These are phyloP conservation scores for Plestiodon gilberti DNA, from an alignment of 2,113 vertebrate species.

Conservation along the genomic window DNA sequence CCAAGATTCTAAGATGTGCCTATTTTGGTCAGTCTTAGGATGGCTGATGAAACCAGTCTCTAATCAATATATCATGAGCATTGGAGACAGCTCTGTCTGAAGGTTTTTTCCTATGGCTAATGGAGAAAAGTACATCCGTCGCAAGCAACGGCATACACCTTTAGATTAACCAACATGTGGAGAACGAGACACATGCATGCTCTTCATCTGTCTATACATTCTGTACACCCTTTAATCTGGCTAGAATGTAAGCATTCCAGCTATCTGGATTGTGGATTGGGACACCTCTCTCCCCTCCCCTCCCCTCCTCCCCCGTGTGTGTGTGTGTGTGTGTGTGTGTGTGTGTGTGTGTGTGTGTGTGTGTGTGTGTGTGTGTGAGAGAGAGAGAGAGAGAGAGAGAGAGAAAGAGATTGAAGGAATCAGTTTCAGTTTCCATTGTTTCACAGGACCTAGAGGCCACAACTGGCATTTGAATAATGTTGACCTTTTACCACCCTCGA, in stretches of 20 bases:
- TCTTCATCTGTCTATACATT: background rate
- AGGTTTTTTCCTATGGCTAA: background rate
- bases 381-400: background rate
- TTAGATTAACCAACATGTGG: background rate
- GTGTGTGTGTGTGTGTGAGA: conserved; percentile 49
- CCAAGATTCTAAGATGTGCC: background rate
- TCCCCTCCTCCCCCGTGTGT: no score
- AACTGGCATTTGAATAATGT: conserved; percentile 61
- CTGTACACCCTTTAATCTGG: background rate
- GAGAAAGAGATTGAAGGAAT: conserved; percentile 36
- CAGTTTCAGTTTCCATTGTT: conserved; percentile 58
- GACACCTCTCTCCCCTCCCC: no score
- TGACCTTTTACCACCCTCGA: conserved; percentile 63
- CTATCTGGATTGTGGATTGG: background rate
- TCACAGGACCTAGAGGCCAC: conserved; percentile 39
- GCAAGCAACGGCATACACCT: background rate
- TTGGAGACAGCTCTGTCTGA: background rate
- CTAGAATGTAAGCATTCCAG: background rate
- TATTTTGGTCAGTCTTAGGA: background rate
- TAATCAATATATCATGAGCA: background rate
- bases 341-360: no score
- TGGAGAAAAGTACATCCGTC: background rate
- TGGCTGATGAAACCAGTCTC: background rate
- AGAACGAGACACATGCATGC: background rate
- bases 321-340: no score